Evolutionary conservation across 2,113 vertebrate genomes (phyloP).

Genomic region (Polypterus bichir): DNA sequence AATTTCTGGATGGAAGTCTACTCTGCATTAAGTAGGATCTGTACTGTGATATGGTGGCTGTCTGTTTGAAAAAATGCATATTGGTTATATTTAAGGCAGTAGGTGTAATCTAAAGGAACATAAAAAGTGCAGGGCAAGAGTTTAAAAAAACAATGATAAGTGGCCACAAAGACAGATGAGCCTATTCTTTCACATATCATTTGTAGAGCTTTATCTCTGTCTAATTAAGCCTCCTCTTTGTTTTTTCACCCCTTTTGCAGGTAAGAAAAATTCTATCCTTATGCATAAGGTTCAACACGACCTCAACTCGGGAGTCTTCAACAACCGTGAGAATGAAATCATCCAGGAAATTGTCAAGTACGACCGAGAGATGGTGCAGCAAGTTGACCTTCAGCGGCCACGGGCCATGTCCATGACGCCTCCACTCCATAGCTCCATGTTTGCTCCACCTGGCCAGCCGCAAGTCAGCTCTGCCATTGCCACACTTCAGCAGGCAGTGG

Average conservation of each 20-base stretch:
- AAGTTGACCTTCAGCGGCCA: constrained; percentile 67
- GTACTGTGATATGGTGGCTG: no score
- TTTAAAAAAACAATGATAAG: no score
- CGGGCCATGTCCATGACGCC: constrained; percentile 58
- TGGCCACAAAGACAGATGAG: no score
- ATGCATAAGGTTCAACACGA: constrained; percentile 96
- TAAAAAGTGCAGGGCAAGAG: no score
- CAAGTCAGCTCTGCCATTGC: constrained; percentile 76
- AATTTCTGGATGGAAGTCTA: no score
- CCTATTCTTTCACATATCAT: no score
- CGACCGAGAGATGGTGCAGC: constrained; percentile 91
- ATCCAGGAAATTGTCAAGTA: constrained; percentile 98
- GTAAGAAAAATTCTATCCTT: constrained; percentile 91
- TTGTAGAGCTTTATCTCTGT: no score
- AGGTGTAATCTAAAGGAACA: no score
- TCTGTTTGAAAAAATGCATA: no score
- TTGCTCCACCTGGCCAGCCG: constrained; percentile 38
- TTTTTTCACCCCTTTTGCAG: constrained; percentile 35
- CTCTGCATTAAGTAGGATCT: no score
- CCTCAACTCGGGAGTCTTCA: constrained; percentile 89
- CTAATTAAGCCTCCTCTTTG: no score
- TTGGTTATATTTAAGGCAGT: no score
- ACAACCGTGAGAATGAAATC: constrained; percentile 95
- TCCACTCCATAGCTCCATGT: constrained; percentile 31
- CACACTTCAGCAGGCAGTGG: constrained; percentile 85